Percentiles rank a stretch among this genome's conserved stretches.
phyloP scores from a whole-genome alignment of 2,113 vertebrate species.

The Neotragus moschatus region DNA sequence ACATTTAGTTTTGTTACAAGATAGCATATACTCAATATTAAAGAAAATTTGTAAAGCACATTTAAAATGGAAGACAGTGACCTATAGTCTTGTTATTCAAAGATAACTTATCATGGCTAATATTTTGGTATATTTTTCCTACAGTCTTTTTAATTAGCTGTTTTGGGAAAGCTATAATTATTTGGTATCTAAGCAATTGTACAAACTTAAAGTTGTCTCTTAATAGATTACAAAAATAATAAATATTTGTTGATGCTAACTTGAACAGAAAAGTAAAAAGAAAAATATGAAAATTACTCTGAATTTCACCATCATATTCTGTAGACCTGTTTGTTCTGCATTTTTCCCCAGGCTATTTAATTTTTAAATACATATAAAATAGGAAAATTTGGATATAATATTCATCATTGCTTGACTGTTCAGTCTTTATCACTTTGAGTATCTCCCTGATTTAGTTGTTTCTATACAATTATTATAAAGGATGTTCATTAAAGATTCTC shows the following conservation, averaged over 20 bases:
- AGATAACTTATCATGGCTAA: neutral
- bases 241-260: neutral
- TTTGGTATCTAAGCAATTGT: neutral
- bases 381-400: neutral
- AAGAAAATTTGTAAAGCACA: neutral
- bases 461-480: neutral
- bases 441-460: neutral
- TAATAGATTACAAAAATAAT: neutral
- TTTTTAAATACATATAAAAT: neutral
- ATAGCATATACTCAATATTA: neutral
- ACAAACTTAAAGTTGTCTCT: neutral
- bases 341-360: neutral
- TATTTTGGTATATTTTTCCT: conserved; percentile 30
- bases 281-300: neutral
- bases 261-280: conserved; percentile 14
- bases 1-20: neutral
- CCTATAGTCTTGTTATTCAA: neutral
- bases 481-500: neutral
- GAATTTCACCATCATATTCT: neutral
- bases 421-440: neutral
- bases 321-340: neutral
- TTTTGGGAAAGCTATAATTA: neutral
- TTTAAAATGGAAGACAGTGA: neutral
- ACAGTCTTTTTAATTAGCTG: conserved; percentile 3
- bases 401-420: neutral